Conservation (phyloP, 2,113 vertebrate species). For the Noturus placidus region DNA sequence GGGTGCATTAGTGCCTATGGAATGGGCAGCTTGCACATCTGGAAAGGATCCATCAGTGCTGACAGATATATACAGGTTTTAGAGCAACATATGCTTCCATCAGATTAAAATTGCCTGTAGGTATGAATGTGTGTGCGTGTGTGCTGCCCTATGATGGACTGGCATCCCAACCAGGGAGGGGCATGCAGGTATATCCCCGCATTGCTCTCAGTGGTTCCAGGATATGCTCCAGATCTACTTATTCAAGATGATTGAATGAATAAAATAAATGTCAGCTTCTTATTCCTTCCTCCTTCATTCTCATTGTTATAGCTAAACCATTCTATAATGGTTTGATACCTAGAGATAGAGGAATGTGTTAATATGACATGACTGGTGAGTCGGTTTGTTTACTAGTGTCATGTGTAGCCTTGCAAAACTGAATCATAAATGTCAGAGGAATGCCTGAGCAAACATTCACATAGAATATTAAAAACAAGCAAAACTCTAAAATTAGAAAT, state of each 20-base stretch:
- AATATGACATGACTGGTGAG: constrained; percentile 52
- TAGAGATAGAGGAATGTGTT: constrained; percentile 4
- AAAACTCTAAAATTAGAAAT: constrained; percentile 38
- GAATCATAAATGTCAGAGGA: constrained; percentile 75
- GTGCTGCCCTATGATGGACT: background rate
- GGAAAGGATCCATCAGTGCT: no score
- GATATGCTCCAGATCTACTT: background rate
- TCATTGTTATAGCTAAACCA: background rate
- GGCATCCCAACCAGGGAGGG: background rate
- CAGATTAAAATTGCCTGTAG: background rate
- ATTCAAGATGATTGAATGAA: background rate
- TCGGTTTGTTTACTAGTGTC: constrained; percentile 62
- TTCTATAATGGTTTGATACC: background rate
- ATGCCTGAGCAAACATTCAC: constrained; percentile 47
- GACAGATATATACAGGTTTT: no score
- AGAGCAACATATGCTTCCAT: no score
- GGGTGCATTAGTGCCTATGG: no score
- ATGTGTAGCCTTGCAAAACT: constrained; percentile 58
- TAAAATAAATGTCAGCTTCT: background rate
- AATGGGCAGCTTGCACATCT: no score
- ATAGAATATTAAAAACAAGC: constrained; percentile 44
- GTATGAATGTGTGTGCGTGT: background rate
- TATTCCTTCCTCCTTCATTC: background rate
- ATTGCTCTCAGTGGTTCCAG: background rate
- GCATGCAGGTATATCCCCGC: background rate